Base-by-base conservation (phyloP, 2,113 vertebrate species). In the Antennarius striatus region DNA sequence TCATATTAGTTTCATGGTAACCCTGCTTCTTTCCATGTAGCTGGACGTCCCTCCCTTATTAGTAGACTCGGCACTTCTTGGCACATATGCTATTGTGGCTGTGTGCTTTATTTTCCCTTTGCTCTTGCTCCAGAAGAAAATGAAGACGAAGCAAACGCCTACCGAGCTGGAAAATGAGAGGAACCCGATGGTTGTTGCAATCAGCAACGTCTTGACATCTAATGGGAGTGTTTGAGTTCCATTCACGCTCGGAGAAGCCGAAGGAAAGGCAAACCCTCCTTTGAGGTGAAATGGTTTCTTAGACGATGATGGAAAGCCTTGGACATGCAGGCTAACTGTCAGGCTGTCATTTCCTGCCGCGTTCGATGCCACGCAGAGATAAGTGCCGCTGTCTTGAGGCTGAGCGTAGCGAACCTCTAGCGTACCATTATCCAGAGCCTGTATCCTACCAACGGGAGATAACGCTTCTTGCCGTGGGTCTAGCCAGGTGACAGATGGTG, bases 91-190 rank as follows among this genome's bases (percentile, higher is more conserved):
- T 2, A 95, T 94, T 4, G 90, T 92, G 55, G 93, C 81, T 0
- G 93, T 95, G 83, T 93, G 94, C 77, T 94, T 96, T 73, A 95
- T 89, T 32, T 92, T 91, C 4, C 95, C 95, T 67, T 91, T 94
- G 79, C 93, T 84, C 56, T 94, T 94, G 73, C 94, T 96, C 95
- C 95, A 97, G 52, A 96, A 86, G 63, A 95, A 91, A 63, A 97
- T 95, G 74, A 96, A 93, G 56, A 94, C 45, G 29, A 96, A 97
- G 71, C 95, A 97, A 6, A 96, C 47, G 6, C 88, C 87, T 28
- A 96, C 94, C 0, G 95, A 96, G 79, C 94, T 92, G 39, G 95
- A 92, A 79, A 96, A 97, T 1, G 94, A 95, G 29, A 95, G 73
- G 48, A 95, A 90, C 2, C 95, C 95, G 1, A 96, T 94, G 0